Conservation (phyloP, 2,113 vertebrate species). For the Rhynchomys soricoides region DNA sequence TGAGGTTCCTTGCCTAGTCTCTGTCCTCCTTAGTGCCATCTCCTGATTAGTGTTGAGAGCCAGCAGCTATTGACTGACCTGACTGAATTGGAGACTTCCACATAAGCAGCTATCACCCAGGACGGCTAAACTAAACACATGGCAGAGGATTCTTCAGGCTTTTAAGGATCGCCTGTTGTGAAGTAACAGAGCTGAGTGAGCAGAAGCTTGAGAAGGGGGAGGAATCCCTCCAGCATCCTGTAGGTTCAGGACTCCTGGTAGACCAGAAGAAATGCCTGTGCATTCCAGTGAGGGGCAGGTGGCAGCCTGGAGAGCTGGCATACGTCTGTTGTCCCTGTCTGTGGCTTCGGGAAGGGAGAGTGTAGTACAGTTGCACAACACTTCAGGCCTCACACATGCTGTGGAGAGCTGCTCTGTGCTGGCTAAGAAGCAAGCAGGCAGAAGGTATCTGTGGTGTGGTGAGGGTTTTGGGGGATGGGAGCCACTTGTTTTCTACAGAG, state of each 20-base stretch:
- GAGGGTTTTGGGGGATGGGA: neutral
- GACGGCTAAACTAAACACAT: neutral
- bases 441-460: neutral
- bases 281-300: neutral
- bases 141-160: constrained; percentile 24
- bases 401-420: accelerated
- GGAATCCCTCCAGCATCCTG: neutral
- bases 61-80: neutral
- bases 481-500: neutral
- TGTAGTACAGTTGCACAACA: neutral
- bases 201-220: neutral
- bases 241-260: neutral
- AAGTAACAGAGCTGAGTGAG: neutral
- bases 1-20: neutral
- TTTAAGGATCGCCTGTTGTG: constrained; percentile 23
- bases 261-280: neutral
- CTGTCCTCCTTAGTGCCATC: neutral
- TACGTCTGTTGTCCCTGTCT: neutral
- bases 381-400: accelerated
- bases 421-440: neutral
- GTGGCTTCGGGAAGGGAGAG: neutral
- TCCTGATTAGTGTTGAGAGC: constrained; percentile 3
- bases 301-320: neutral
- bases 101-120: neutral
- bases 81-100: neutral